phyloP scores from a whole-genome alignment of 2,113 vertebrate genomes.

The Sinocyclocheilus anshuiensis region DNA sequence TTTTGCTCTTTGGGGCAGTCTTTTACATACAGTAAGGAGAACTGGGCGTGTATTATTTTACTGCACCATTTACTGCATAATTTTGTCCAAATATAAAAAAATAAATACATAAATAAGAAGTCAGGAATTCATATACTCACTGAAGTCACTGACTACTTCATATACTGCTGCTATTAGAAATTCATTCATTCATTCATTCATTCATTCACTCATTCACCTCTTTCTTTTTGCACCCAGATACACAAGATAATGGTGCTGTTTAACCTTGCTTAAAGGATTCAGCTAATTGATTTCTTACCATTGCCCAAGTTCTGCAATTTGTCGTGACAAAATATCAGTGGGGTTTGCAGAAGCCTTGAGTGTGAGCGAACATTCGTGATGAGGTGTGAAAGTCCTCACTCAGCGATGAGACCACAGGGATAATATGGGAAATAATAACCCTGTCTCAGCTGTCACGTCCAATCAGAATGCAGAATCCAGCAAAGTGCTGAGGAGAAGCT shows the following conservation, averaged over 20 bases:
- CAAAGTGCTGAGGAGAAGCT: conserved; percentile 31
- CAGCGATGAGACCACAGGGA: conserved; percentile 49
- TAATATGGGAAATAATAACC: conserved; percentile 54
- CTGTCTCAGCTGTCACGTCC: conserved; percentile 55
- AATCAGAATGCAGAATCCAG: conserved; percentile 31
- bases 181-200: no score
- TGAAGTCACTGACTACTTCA: no score
- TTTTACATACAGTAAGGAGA: no score
- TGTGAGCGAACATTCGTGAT: not conserved
- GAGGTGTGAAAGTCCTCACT: conserved; percentile 36
- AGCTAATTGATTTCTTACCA: not conserved
- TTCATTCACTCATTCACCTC: no score
- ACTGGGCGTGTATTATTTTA: not conserved
- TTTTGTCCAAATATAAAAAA: not conserved
- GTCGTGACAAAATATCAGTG: not conserved
- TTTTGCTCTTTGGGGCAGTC: no score
- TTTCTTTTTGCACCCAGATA: not conserved
- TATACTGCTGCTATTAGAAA: no score
- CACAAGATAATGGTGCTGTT: not conserved
- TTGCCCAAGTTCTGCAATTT: not conserved
- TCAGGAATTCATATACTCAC: no score
- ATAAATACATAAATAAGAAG: not conserved
- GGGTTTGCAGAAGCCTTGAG: not conserved
- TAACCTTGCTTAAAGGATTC: conserved; percentile 2
- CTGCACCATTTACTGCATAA: not conserved